Conservation (phyloP, 2,888 invertebrate species). For the Yponomeuta plumbellus region DNA sequence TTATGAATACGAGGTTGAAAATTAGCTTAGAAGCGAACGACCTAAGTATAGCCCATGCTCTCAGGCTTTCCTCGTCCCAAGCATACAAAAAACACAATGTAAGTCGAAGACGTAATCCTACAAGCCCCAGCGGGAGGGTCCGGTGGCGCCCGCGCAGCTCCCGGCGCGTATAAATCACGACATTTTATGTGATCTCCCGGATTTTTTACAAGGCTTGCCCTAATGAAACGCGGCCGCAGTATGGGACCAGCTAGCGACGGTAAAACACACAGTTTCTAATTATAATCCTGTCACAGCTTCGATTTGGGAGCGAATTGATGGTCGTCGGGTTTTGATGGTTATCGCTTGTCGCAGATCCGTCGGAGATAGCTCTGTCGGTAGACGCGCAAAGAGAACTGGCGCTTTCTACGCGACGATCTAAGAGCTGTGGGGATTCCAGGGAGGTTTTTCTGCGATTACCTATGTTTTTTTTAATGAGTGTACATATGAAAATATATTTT, state of each 20-base stretch:
- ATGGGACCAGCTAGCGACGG: slow-evolving; percentile 59
- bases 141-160: slow-evolving; percentile 66
- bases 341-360: background rate
- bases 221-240: slow-evolving; percentile 76
- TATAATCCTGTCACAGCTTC: slow-evolving; percentile 74
- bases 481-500: too few species aligned
- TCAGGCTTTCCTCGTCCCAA: slow-evolving; percentile 31
- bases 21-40: slow-evolving; percentile 21
- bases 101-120: background rate
- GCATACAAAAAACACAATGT: background rate
- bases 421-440: background rate
- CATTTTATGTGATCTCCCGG: slow-evolving; percentile 70
- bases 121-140: slow-evolving; percentile 30
- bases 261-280: slow-evolving; percentile 67
- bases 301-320: slow-evolving; percentile 68
- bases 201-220: slow-evolving; percentile 59
- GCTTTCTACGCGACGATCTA: background rate
- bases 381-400: background rate
- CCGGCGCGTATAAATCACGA: slow-evolving; percentile 70
- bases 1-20: too few species aligned
- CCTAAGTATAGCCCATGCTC: too few species aligned
- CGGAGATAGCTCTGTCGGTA: background rate
- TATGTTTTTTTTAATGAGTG: too few species aligned
- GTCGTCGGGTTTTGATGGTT: background rate
- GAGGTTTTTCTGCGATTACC: too few species aligned